Conservation (phyloP, 2,113 vertebrate species). For the Dunckerocampus dactyliophorus region DNA sequence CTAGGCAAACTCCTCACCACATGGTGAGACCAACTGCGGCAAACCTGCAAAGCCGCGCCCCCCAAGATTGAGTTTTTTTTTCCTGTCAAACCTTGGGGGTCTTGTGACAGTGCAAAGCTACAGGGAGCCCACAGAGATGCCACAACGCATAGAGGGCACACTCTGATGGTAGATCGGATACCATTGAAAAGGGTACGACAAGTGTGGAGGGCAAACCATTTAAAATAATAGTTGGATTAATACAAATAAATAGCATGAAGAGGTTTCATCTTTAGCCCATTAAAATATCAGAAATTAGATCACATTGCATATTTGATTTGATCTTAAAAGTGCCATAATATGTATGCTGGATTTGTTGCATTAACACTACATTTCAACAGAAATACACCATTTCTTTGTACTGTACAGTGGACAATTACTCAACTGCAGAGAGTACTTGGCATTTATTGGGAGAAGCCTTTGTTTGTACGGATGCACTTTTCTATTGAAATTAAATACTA, state of each 20-base stretch:
- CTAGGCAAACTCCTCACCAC: conserved; percentile 62
- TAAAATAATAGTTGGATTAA: neutral
- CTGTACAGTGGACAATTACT: too few relatives aligned
- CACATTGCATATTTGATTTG: neutral
- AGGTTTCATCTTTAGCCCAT: too few relatives aligned
- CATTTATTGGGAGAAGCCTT: too few relatives aligned
- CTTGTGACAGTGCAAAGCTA: conserved; percentile 62
- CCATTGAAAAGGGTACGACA: neutral
- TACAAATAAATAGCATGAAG: too few relatives aligned
- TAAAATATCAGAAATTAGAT: neutral
- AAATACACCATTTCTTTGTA: too few relatives aligned
- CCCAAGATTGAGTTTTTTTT: conserved; percentile 56
- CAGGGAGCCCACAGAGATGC: conserved; percentile 42
- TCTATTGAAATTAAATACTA: too few relatives aligned
- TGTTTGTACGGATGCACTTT: too few relatives aligned
- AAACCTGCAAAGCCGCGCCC: conserved; percentile 70
- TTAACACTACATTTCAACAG: too few relatives aligned
- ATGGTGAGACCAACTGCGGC: conserved; percentile 68
- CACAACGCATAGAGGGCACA: conserved; percentile 20
- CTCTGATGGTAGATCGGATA: conserved; percentile 16
- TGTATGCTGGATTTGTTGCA: too few relatives aligned
- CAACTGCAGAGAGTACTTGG: too few relatives aligned
- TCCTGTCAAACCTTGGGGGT: conserved; percentile 67
- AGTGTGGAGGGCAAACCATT: neutral
- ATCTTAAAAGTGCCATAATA: too few relatives aligned